phyloP scores from a whole-genome alignment of 2,797 vertebrate genomes.

The Cyclopterus lumpus region DNA sequence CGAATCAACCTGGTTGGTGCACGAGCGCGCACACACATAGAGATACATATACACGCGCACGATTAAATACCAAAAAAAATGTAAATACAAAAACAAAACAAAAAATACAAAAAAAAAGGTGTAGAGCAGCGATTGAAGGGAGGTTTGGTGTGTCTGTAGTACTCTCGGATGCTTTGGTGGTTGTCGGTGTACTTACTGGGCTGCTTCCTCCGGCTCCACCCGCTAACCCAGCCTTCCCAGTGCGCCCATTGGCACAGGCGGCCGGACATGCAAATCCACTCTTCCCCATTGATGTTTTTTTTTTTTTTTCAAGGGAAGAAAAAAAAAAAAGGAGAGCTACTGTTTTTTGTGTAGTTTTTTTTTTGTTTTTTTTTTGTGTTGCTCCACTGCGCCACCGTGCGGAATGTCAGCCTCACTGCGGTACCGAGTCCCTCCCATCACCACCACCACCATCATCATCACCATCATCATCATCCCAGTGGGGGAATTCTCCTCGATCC shows the following conservation, averaged over 20 bases:
- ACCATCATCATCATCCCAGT: too few relatives aligned
- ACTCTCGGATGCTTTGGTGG: constrained; percentile 81
- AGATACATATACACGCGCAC: neutral
- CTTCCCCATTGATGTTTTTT: constrained; percentile 83
- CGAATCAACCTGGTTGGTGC: constrained; percentile 42
- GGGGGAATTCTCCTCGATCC: neutral
- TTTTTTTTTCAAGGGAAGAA: constrained; percentile 29
- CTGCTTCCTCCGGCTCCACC: constrained; percentile 82
- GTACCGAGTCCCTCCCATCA: fast-evolving
- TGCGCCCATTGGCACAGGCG: constrained; percentile 80
- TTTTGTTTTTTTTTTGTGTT: neutral
- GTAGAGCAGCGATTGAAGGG: neutral
- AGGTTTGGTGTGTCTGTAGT: constrained; percentile 48
- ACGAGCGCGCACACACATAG: constrained; percentile 14
- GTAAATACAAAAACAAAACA: too few relatives aligned
- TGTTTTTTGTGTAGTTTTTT: neutral
- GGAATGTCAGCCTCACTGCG: neutral
- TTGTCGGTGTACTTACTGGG: constrained; percentile 80
- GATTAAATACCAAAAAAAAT: too few relatives aligned
- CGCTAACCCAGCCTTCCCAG: constrained; percentile 77
- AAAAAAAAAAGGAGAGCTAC: constrained; percentile 1
- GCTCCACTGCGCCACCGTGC: constrained; percentile 65
- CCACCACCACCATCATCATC: too few relatives aligned
- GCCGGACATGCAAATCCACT: constrained; percentile 81
- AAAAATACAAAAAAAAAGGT: constrained; percentile 20